Evolutionary conservation across 2,888 invertebrate species (phyloP).

Genomic region (Hofmannophila pseudospretella): DNA sequence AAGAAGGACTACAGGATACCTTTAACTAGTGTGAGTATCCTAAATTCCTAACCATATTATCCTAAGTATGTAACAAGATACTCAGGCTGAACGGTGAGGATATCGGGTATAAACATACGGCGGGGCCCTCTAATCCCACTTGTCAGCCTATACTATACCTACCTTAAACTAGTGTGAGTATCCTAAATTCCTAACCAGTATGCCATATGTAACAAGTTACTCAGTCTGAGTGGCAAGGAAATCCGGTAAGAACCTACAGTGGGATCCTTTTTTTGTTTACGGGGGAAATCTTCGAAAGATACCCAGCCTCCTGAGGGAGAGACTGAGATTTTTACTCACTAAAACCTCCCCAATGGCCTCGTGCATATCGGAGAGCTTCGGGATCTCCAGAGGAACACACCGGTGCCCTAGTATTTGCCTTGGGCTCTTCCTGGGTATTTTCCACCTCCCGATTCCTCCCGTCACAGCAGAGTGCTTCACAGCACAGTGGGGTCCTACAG

Average conservation of each 20-base stretch:
- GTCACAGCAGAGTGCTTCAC: neutral
- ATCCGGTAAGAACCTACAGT: slow-evolving; percentile 64
- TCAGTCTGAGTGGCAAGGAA: slow-evolving; percentile 52
- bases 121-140: slow-evolving; percentile 63
- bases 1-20: slow-evolving; percentile 75
- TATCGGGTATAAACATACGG: slow-evolving; percentile 65
- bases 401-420: no score
- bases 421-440: no score
- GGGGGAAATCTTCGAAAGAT: no score
- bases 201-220: slow-evolving; percentile 35
- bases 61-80: slow-evolving; percentile 34
- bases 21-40: slow-evolving; percentile 68
- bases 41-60: no score
- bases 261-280: slow-evolving; percentile 67
- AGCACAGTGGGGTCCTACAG: no score
- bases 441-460: no score
- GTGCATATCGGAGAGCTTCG: no score
- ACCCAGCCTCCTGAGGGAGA: no score
- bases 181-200: no score
- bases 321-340: no score
- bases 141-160: slow-evolving; percentile 66
- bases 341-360: no score
- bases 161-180: slow-evolving; percentile 74
- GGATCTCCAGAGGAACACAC: no score
- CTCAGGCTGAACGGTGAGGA: slow-evolving; percentile 52